Conservation (phyloP, 2,797 vertebrate species). For the Bradypodion ventrale region DNA sequence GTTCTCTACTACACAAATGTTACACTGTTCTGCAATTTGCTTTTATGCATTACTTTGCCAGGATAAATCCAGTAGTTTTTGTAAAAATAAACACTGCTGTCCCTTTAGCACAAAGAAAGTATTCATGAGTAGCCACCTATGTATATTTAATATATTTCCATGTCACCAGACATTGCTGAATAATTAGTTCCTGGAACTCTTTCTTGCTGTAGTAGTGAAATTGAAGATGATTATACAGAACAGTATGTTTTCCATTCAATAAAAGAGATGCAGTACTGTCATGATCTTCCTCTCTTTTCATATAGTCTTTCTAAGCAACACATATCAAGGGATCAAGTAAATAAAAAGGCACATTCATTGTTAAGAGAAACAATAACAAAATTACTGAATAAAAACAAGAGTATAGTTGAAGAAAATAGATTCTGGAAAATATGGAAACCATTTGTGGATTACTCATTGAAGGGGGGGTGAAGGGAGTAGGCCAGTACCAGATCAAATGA, state of each 20-base stretch:
- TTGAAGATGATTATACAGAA: conserved; percentile 68
- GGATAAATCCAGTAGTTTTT: conserved; percentile 51
- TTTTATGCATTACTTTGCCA: conserved; percentile 44
- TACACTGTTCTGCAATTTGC: conserved; percentile 34
- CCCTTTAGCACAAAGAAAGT: conserved; percentile 61
- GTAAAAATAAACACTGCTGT: conserved; percentile 68
- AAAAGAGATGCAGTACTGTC: conserved; percentile 60
- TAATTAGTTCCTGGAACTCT: conserved; percentile 75
- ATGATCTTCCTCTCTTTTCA: conserved; percentile 33
- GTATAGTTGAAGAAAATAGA: too few species aligned
- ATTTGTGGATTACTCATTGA: too few species aligned
- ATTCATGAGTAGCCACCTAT: conserved; percentile 65
- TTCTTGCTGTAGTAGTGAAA: conserved; percentile 71
- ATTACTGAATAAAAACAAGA: too few species aligned
- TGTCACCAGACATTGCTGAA: conserved; percentile 64
- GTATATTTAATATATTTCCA: conserved; percentile 78
- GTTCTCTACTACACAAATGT: conserved; percentile 41
- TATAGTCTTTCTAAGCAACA: conserved; percentile 38
- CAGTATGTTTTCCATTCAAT: conserved; percentile 71
- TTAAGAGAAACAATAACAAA: neutral
- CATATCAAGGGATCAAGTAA: conserved; percentile 8
- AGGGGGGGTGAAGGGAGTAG: too few species aligned
- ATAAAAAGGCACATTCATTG: conserved; percentile 4
- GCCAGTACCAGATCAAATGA: too few species aligned
- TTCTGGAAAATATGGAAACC: too few species aligned